Base-by-base conservation (phyloP, 92 coral and sea anemone species). In the Heteractis magnifica region DNA sequence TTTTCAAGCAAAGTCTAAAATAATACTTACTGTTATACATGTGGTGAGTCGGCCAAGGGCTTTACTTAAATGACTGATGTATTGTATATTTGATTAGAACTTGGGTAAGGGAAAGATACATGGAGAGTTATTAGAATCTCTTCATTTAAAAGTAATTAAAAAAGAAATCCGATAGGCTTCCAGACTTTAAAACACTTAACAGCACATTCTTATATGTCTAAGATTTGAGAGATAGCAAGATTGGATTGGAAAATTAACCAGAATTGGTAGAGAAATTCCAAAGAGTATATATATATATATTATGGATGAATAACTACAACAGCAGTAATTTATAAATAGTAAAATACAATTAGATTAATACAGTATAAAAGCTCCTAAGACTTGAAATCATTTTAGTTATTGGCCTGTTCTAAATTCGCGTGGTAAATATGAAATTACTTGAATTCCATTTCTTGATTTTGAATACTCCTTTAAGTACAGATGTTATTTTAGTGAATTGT, bases 1-100 rank as follows among this genome's bases (percentile, higher is more conserved):
- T 65, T 79, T 21, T 41, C 71, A 79, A 60, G 64, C 83, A 79
- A 44, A 34, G 75, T 79, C 83, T 79, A 65, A 52, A 15, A 48
- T 48, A 60, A 64, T 49, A 58, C 26, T 26, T 49, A 58, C 26
- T 26, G 51, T 59, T 55, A 62, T 79, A 20, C 1, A 2, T 34
- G 44, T 34, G 41, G 83, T 60, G 6, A 23, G 49, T 51, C 6
- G 9, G 34, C 26, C 59, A 79, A 44, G 59, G 18, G 70, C 9
- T 60, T 60, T 60, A 19, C 10, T 59, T 79, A 53, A 23, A 19
- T 14, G 72, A 52, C 19, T 68, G 73, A 18, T 51, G 48, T 18
- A 51, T 18, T 53, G n/a, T 56, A 70, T 52, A 62, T 81, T 81
- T 51, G 18, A 59, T 81, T 81, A 16, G 77, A 58, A 81, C 21